Evolutionary conservation across 1,140 invertebrate species (phyloP).

Genomic region (Brachionus paranguensis): DNA sequence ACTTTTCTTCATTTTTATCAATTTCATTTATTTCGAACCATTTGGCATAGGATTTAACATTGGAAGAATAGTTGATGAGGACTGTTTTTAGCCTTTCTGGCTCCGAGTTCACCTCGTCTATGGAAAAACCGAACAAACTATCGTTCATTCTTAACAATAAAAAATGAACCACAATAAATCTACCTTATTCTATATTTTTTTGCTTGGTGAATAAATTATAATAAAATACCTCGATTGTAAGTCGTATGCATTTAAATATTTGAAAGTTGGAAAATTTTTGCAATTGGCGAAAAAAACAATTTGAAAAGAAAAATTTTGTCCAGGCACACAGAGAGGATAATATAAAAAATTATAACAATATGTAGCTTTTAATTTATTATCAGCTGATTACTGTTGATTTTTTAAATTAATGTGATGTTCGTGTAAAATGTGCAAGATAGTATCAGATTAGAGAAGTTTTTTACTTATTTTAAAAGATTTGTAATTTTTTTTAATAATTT

Average conservation of each 20-base stretch:
- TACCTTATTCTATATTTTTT: background rate
- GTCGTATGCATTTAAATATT: background rate
- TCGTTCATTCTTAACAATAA: background rate
- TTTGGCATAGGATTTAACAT: constrained; percentile 37
- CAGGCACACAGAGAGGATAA: too few relatives aligned
- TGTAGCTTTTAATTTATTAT: too few relatives aligned
- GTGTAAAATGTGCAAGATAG: too few relatives aligned
- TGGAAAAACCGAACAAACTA: background rate
- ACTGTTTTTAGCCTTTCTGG: background rate
- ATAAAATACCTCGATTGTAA: background rate
- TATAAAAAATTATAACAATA: too few relatives aligned
- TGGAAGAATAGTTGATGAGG: background rate
- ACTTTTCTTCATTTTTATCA: constrained; percentile 19
- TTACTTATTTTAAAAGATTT: too few relatives aligned
- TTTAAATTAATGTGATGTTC: too few relatives aligned
- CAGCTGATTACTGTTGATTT: too few relatives aligned
- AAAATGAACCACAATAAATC: background rate
- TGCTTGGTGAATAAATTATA: background rate
- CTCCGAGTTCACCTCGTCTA: background rate
- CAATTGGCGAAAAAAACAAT: too few relatives aligned
- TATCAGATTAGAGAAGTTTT: too few relatives aligned
- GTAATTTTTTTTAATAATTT: too few relatives aligned
- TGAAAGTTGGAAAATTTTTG: background rate
- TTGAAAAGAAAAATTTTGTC: too few relatives aligned
- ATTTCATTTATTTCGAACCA: constrained; percentile 36